A percentile compares a stretch with the other conserved stretches of the same genome.
Evolutionary conservation across 2,113 vertebrate species (phyloP).

Genomic region (Synodontis membranacea): DNA sequence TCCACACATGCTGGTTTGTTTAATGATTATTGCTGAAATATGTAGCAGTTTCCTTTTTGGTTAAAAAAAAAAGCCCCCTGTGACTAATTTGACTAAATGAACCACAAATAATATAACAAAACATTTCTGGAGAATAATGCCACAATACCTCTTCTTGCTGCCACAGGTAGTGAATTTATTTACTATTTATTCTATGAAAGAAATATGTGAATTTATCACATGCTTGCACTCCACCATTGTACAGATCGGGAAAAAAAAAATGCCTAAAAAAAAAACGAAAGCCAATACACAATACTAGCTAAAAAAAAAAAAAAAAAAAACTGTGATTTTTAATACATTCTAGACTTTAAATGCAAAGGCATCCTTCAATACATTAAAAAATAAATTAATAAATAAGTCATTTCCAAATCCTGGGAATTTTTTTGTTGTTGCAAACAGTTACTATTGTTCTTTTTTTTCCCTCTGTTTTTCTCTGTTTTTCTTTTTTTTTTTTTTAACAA

Average conservation of each 20-base stretch:
- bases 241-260: background rate
- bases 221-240: conserved; percentile 41
- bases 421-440: conserved; percentile 4
- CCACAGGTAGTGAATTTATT: conserved; percentile 36
- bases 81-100: background rate
- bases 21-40: background rate
- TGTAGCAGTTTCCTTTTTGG: background rate
- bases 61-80: background rate
- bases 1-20: background rate
- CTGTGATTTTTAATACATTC: conserved; percentile 39
- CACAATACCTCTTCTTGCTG: conserved; percentile 18
- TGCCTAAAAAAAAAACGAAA: conserved; percentile 20
- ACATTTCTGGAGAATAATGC: conserved; percentile 26
- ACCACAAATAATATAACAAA: background rate
- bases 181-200: conserved; percentile 32
- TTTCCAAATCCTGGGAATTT: conserved; percentile 5
- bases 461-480: no score
- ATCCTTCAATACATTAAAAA: conserved; percentile 36
- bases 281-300: background rate
- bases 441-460: background rate
- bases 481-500: background rate
- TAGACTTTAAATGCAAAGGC: conserved; percentile 36
- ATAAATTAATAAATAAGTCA: conserved; percentile 23
- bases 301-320: background rate
- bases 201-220: conserved; percentile 38